Base-by-base conservation (phyloP, 2,113 vertebrate species). In the Myiopsitta monachus region DNA sequence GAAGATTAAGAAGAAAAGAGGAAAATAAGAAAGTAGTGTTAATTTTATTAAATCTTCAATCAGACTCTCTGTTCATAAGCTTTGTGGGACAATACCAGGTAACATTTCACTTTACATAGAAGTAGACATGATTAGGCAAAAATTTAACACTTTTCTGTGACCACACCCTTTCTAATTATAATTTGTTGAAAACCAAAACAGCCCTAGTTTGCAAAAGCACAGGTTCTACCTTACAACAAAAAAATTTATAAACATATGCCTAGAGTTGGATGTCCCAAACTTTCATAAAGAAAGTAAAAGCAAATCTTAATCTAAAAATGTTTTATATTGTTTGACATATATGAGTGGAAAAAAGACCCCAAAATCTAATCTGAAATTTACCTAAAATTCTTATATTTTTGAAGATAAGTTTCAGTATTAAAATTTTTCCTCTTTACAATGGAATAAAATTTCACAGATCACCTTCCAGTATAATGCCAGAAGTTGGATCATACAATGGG, bases 41-140 rank as follows among this genome's bases (percentile, higher is more conserved):
- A 98, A 98, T 98, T 98, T 98, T 98, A 98, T 98, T 98, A 98
- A 98, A 97, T 97, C 97, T 98, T 98, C 98, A 98, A 97, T 98
- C 97, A 98, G 97, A 96, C 66, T 63, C 80, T 90, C 82, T 94
- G 89, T 97, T 96, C 91, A 94, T 86, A 88, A 96, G 95, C 96
- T 96, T 96, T 83, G 78, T 92, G 85, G 95, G 93, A 97, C 94
- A 98, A 97, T 96, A 87, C 69, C 91, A 90, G 94, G 90, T 96
- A 96, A 96, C 92, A 87, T 97, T 97, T 96, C 93, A 95, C 88
- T 93, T 94, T 87, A 79, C 52, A 79, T 13, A 33, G 90, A 94
- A 88, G 49, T 73, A 94, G 79, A 94, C 41, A 64, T 38, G n/a
- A 83, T 78, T 94, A 85, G 44, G 39, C 88, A 94, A 79, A 94